Conservation (phyloP, 2,113 vertebrate genomes). For the Sorex fumeus region DNA sequence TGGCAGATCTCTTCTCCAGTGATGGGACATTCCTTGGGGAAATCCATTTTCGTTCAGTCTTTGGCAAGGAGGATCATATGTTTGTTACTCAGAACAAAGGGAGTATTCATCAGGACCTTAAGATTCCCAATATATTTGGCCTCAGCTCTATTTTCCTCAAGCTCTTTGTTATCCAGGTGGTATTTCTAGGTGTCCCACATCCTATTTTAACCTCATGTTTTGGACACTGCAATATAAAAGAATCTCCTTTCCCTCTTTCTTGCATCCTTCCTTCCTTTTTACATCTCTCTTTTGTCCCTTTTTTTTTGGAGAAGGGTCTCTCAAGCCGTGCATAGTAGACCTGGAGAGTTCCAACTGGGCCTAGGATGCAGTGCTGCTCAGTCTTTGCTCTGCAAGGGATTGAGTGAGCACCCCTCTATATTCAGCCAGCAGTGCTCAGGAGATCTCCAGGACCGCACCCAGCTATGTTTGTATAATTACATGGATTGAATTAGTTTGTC, state of each 20-base stretch:
- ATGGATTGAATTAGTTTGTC: too few relatives aligned
- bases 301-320: too few relatives aligned
- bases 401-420: too few relatives aligned
- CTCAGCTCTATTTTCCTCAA: slow-evolving; percentile 73
- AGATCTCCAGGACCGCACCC: too few relatives aligned
- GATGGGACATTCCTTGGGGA: slow-evolving; percentile 82
- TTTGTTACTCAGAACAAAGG: slow-evolving; percentile 77
- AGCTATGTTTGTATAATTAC: too few relatives aligned
- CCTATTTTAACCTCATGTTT: slow-evolving; percentile 65
- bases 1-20: slow-evolving; percentile 66
- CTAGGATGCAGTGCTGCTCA: too few relatives aligned
- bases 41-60: slow-evolving; percentile 77
- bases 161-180: slow-evolving; percentile 62
- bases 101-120: slow-evolving; percentile 75
- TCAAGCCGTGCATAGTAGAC: too few relatives aligned
- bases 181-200: slow-evolving; percentile 17
- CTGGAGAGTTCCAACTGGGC: too few relatives aligned
- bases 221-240: background rate
- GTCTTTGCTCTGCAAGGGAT: too few relatives aligned
- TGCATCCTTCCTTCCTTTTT: background rate
- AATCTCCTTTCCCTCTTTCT: background rate
- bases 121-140: slow-evolving; percentile 71
- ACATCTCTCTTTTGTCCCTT: too few relatives aligned
- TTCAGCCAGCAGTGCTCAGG: too few relatives aligned
- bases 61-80: slow-evolving; percentile 70